Percentiles rank a stretch among this genome's conserved stretches.
phyloP scores from a whole-genome alignment of 2,113 vertebrate species.

The Sorex fumeus region DNA sequence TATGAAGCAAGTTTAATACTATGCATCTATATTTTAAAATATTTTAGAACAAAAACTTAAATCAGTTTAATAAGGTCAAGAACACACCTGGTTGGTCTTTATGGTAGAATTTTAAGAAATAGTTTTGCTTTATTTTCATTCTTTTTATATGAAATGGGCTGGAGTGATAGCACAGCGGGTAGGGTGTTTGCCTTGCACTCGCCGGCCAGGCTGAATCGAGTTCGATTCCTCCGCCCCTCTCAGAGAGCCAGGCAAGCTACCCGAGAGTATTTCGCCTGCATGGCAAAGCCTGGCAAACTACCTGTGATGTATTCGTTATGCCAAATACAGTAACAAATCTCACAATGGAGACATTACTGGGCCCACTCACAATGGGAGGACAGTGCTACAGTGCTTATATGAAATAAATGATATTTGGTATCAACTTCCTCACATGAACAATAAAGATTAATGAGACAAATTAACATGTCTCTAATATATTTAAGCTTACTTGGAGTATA shows the following conservation, averaged over 20 bases:
- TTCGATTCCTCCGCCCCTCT: no score
- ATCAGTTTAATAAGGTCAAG: neutral
- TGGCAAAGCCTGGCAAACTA: no score
- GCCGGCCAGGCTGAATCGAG: no score
- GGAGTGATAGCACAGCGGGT: no score
- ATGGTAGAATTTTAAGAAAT: conserved; percentile 45
- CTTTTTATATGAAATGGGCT: conserved; percentile 62
- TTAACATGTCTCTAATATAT: conserved; percentile 61
- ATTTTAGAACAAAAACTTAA: conserved; percentile 43
- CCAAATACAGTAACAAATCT: no score
- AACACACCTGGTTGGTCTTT: neutral
- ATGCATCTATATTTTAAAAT: neutral
- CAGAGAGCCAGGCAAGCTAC: no score
- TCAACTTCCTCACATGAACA: conserved; percentile 58
- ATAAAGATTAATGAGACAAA: conserved; percentile 72
- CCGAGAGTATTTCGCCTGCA: no score
- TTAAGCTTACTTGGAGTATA: conserved; percentile 62
- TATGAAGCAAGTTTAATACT: neutral
- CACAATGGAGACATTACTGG: no score
- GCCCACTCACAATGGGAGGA: no score
- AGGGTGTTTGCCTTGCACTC: no score
- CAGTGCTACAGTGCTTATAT: no score
- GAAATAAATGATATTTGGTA: conserved; percentile 61
- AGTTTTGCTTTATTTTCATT: conserved; percentile 45
- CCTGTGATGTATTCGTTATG: no score